Percentiles rank a stretch among this genome's conserved stretches.
Conservation (phyloP, 1,140 invertebrate genomes). For the Macrostomum lignano region DNA sequence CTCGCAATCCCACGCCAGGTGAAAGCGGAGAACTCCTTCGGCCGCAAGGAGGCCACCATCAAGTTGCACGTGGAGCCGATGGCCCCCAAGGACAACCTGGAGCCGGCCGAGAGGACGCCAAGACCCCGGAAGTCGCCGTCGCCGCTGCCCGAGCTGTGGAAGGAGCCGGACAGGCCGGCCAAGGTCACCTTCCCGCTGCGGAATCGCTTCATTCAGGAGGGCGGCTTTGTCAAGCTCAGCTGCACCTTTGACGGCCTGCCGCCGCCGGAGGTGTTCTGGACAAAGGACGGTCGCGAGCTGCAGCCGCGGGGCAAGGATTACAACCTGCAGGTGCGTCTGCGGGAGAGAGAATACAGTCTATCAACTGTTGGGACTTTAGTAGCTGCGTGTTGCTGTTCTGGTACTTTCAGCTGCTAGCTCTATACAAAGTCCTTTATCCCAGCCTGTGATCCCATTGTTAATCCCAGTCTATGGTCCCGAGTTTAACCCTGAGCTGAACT, state of each 20-base stretch:
- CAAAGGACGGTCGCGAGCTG: too few relatives aligned
- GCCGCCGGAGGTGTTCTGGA: constrained; percentile 53
- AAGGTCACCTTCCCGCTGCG: constrained; percentile 82
- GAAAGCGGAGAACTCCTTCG: constrained; percentile 83
- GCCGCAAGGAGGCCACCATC: constrained; percentile 70
- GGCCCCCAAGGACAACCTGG: not conserved
- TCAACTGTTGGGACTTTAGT: too few relatives aligned
- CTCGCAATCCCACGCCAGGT: too few relatives aligned
- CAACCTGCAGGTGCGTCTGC: too few relatives aligned
- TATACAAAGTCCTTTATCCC: too few relatives aligned
- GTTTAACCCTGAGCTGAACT: too few relatives aligned
- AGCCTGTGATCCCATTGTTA: too few relatives aligned
- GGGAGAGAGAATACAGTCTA: too few relatives aligned
- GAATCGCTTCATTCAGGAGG: constrained; percentile 70
- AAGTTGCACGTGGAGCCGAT: constrained; percentile 82
- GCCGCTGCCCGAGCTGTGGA: constrained; percentile 11
- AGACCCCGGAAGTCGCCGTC: not conserved
- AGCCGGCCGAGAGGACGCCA: not conserved
- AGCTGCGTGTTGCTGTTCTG: too few relatives aligned
- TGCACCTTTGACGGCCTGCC: constrained; percentile 80
- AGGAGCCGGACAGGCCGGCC: constrained; percentile 33
- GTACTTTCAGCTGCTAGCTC: too few relatives aligned
- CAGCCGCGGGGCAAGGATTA: too few relatives aligned
- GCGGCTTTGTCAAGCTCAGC: constrained; percentile 52
- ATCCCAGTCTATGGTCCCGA: too few relatives aligned